phyloP scores from a whole-genome alignment of 1,140 invertebrate genomes.

The Ericerus pela region DNA sequence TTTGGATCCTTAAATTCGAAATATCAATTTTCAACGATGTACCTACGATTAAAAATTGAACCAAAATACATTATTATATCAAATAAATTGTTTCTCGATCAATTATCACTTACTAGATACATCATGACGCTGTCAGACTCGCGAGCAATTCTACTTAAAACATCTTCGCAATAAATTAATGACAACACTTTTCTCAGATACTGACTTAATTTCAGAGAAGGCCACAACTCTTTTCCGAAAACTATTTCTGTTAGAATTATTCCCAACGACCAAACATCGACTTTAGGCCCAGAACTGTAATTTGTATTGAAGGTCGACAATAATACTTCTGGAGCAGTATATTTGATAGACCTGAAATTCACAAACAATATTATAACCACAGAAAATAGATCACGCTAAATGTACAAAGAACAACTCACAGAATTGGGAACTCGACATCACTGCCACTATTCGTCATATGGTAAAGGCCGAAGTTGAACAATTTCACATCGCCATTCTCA shows the following conservation, averaged over 20 bases:
- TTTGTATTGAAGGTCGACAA: conserved; percentile 28
- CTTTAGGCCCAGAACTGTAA: conserved; percentile 41
- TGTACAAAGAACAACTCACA: conserved; percentile 39
- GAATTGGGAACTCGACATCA: conserved; percentile 81
- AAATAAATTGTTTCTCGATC: background rate
- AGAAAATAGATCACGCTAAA: conserved; percentile 15
- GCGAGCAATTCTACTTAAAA: conserved; percentile 57
- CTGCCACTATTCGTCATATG: conserved; percentile 74
- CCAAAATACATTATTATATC: too few relatives aligned
- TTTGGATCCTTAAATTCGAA: too few relatives aligned
- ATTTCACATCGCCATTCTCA: conserved; percentile 51
- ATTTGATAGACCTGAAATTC: conserved; percentile 49
- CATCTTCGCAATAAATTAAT: conserved; percentile 41
- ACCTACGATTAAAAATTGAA: too few relatives aligned
- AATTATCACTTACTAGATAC: conserved; percentile 32
- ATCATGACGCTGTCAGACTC: conserved; percentile 53
- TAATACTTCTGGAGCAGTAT: conserved; percentile 74
- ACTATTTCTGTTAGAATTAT: conserved; percentile 68
- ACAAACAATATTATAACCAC: conserved; percentile 10
- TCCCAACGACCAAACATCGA: conserved; percentile 83
- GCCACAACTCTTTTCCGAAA: conserved; percentile 47
- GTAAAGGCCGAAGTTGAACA: conserved; percentile 85
- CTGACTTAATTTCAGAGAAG: conserved; percentile 51
- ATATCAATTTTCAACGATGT: too few relatives aligned
- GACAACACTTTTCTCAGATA: conserved; percentile 58